phyloP scores from a whole-genome alignment of 2,888 invertebrate species.

The Empis stercorea region DNA sequence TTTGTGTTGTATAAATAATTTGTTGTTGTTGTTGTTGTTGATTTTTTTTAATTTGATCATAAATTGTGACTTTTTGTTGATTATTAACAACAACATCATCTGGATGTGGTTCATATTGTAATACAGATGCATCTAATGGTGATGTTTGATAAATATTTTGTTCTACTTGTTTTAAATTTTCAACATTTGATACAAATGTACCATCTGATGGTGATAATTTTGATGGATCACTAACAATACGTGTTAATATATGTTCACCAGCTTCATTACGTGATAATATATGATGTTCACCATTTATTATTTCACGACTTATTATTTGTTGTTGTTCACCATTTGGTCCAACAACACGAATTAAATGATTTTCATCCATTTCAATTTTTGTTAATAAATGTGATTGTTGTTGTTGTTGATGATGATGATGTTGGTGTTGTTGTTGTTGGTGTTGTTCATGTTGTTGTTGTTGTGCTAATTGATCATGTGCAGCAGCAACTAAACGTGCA shows the following conservation, averaged over 20 bases:
- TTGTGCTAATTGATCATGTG: slow-evolving; percentile 15
- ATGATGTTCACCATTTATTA: slow-evolving; percentile 37
- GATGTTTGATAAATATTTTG: slow-evolving; percentile 31
- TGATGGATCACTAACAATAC: slow-evolving; percentile 36
- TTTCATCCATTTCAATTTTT: slow-evolving; percentile 36
- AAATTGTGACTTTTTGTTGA: slow-evolving; percentile 16
- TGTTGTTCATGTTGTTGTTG: slow-evolving; percentile 19
- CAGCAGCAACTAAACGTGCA: slow-evolving; percentile 29
- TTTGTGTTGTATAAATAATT: slow-evolving; percentile 37
- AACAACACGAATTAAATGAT: slow-evolving; percentile 36
- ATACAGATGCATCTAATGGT: slow-evolving; percentile 32
- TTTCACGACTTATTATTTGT: slow-evolving; percentile 36
- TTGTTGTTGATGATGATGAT: not conserved
- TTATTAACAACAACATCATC: slow-evolving; percentile 7
- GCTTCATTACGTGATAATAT: slow-evolving; percentile 36
- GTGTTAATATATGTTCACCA: slow-evolving; percentile 36
- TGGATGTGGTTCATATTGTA: slow-evolving; percentile 29
- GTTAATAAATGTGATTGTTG: slow-evolving; percentile 29
- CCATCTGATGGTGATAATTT: slow-evolving; percentile 33
- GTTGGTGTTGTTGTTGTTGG: slow-evolving; percentile 6
- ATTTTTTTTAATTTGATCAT: slow-evolving; percentile 31
- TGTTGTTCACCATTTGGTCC: slow-evolving; percentile 36
- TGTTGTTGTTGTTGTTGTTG: too few relatives aligned
- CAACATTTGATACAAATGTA: slow-evolving; percentile 34
- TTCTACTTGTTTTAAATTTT: slow-evolving; percentile 30